phyloP scores from a whole-genome alignment of 1,140 invertebrate species.

The Rhagoletis pomonella region DNA sequence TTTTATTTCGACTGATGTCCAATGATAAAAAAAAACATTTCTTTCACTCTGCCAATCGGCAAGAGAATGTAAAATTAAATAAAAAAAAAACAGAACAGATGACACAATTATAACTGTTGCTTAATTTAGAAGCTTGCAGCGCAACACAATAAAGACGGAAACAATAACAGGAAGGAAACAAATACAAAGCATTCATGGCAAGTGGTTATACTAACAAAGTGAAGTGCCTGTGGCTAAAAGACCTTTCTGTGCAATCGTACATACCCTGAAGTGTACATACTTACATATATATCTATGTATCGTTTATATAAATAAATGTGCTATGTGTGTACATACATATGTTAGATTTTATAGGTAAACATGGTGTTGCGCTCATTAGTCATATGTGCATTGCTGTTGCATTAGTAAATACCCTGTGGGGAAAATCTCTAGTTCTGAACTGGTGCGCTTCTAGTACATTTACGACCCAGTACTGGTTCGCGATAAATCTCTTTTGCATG shows the following conservation, averaged over 20 bases:
- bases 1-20: too few species aligned
- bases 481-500: too few species aligned
- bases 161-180: background rate
- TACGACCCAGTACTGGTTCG: too few species aligned
- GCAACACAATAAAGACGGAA: background rate
- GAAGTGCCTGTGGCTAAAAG: background rate
- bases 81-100: background rate
- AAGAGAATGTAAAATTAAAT: too few species aligned
- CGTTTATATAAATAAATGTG: background rate
- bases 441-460: too few species aligned
- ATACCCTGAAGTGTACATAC: background rate
- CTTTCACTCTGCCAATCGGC: too few species aligned
- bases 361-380: background rate
- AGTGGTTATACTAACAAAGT: background rate
- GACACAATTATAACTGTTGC: background rate
- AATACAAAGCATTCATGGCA: background rate
- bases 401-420: too few species aligned
- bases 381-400: background rate
- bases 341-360: background rate
- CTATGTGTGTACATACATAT: too few species aligned
- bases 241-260: too few species aligned
- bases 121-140: constrained; percentile 2
- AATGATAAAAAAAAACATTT: too few species aligned
- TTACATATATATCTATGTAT: background rate
- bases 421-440: too few species aligned